These are phyloP conservation scores for Coptotermes formosanus DNA, from an alignment of 1,140 invertebrate species.

Conservation along the genomic window DNA sequence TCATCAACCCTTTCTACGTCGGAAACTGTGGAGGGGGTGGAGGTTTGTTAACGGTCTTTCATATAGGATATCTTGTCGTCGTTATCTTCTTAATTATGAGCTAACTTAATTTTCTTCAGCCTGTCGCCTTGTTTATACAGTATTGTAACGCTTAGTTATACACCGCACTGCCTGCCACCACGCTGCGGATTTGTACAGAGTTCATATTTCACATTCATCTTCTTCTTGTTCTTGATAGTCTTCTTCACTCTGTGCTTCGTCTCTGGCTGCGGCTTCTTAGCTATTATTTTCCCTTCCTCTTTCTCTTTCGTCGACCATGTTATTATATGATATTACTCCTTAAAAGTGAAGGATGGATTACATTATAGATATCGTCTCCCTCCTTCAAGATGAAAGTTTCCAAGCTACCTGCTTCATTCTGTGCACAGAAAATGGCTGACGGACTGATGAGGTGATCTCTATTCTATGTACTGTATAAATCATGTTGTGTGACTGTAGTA, in stretches of 20 bases:
- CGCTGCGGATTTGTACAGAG: neutral
- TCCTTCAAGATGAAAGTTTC: no score
- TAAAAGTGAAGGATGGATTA: neutral
- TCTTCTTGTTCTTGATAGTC: neutral
- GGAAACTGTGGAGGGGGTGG: neutral
- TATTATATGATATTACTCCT: neutral
- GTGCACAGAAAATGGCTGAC: no score
- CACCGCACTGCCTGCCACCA: neutral
- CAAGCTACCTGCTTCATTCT: no score
- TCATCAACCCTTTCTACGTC: neutral
- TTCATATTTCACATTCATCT: slow-evolving; percentile 13
- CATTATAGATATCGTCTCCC: neutral
- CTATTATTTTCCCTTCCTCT: neutral
- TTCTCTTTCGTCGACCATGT: neutral
- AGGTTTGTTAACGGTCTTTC: neutral
- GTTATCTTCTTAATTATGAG: slow-evolving; percentile 31
- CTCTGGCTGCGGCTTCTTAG: neutral
- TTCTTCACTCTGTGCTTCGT: no score
- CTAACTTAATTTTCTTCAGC: slow-evolving; percentile 20
- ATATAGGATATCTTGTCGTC: slow-evolving; percentile 3
- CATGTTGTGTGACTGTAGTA: no score
- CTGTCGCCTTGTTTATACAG: slow-evolving; percentile 24
- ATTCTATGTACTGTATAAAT: no score
- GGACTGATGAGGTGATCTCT: no score
- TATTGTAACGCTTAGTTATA: neutral